A percentile compares a stretch with the other conserved stretches of the same genome.
These are phyloP conservation scores for Drosophila tristis DNA, from an alignment of 1,140 invertebrate species.

Conservation along the genomic window DNA sequence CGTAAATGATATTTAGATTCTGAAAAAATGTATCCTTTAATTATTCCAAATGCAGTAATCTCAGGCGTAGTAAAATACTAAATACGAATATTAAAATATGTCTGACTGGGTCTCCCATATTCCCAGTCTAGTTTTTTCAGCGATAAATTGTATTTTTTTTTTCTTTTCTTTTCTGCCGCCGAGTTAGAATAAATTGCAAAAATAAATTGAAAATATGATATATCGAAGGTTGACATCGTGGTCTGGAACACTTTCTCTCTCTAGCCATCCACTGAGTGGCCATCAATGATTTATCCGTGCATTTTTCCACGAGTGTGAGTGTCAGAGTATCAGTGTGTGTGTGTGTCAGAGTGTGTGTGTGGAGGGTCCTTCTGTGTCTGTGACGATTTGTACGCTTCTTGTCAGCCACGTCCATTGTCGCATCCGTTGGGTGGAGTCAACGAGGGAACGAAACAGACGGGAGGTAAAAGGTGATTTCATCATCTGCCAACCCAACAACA, in stretches of 20 bases:
- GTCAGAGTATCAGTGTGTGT: too few relatives aligned
- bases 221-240: constrained; percentile 51
- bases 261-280: constrained; percentile 12
- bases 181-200: constrained; percentile 45
- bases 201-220: constrained; percentile 78
- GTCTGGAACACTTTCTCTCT: neutral
- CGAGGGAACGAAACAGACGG: constrained; percentile 25
- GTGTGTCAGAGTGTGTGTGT: too few relatives aligned
- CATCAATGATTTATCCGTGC: constrained; percentile 57
- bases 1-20: too few relatives aligned
- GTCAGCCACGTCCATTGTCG: constrained; percentile 58
- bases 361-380: too few relatives aligned
- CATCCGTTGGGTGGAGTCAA: constrained; percentile 1
- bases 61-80: too few relatives aligned
- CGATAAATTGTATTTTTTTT: neutral
- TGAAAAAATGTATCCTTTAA: too few relatives aligned
- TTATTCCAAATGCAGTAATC: too few relatives aligned
- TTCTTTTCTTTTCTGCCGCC: neutral
- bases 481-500: constrained; percentile 56
- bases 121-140: neutral
- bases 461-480: constrained; percentile 60
- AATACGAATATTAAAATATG: too few relatives aligned
- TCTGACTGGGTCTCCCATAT: too few relatives aligned
- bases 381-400: constrained; percentile 38
- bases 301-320: too few relatives aligned